Percentiles rank a stretch among this genome's conserved stretches.
Evolutionary conservation across 2,888 invertebrate species (phyloP).

Genomic region (Eugnorisma glareosa): DNA sequence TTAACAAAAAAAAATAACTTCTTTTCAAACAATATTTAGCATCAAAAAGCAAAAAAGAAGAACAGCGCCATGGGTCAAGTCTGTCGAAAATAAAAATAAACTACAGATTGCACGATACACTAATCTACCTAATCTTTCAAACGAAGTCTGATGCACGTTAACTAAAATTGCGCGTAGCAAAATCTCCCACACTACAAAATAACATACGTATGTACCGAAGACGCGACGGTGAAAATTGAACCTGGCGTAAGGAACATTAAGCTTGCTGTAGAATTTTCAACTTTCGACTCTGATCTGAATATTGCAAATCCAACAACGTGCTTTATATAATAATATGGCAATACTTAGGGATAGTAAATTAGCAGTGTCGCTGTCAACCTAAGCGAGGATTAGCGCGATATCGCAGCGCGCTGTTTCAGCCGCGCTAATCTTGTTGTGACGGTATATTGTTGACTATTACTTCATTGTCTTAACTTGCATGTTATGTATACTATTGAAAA

Average conservation of each 20-base stretch:
- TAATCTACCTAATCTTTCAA: background rate
- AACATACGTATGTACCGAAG: background rate
- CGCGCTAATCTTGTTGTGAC: slow-evolving; percentile 23
- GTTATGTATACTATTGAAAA: background rate
- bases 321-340: background rate
- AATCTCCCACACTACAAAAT: background rate
- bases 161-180: background rate
- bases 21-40: background rate
- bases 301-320: background rate
- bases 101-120: background rate
- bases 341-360: slow-evolving; percentile 9
- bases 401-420: slow-evolving; percentile 26
- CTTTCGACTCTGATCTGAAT: background rate
- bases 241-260: background rate
- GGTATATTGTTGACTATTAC: background rate
- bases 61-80: background rate
- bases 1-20: background rate
- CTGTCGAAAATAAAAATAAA: too few species aligned
- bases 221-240: background rate
- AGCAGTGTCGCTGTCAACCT: slow-evolving; percentile 27
- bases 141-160: background rate
- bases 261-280: background rate
- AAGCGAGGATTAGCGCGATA: slow-evolving; percentile 11
- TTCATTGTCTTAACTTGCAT: background rate
- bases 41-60: background rate